Conservation (phyloP, 2,113 vertebrate genomes). For the Nipponia nippon region DNA sequence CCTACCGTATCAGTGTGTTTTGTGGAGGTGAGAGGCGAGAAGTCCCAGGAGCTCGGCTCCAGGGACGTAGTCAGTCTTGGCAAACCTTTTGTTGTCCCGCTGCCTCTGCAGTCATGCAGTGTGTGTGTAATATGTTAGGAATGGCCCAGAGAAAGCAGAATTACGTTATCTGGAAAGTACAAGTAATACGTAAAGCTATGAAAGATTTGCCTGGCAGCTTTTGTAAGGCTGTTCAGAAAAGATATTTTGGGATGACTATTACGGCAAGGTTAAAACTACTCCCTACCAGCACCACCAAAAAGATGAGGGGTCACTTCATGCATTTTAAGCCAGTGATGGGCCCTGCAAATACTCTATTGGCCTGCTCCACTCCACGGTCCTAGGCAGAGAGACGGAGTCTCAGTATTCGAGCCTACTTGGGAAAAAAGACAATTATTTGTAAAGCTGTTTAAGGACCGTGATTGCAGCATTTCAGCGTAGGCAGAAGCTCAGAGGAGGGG, state of each 20-base stretch:
- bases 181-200: conserved; percentile 1
- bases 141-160: conserved; percentile 20
- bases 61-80: neutral
- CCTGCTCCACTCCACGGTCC: neutral
- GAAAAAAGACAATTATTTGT: neutral
- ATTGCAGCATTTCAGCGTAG: neutral
- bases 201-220: conserved; percentile 26
- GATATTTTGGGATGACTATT: neutral
- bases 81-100: neutral
- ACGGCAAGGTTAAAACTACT: neutral
- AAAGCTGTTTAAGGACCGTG: neutral
- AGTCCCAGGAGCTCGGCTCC: neutral
- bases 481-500: neutral
- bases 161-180: conserved; percentile 52
- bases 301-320: neutral
- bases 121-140: neutral
- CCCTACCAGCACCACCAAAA: neutral
- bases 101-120: neutral
- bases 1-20: neutral
- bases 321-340: neutral
- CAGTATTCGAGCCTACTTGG: neutral
- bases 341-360: neutral
- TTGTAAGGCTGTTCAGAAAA: neutral
- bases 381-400: rapidly evolving
- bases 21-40: neutral